Evolutionary conservation across 1,140 invertebrate genomes (phyloP).

Genomic region (Drosophila triauraria): DNA sequence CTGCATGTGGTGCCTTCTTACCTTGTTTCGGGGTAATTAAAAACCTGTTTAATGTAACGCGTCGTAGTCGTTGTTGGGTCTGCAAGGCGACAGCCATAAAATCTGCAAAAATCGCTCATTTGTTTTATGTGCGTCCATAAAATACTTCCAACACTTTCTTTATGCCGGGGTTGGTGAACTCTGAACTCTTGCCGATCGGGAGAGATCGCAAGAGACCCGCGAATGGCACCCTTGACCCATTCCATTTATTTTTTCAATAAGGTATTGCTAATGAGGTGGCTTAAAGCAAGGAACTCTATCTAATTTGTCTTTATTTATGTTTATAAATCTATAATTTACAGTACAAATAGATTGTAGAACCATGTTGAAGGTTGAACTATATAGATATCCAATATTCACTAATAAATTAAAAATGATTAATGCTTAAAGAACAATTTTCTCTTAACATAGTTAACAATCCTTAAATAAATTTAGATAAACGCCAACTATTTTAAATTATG

Average conservation of each 20-base stretch:
- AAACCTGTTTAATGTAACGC: conserved; percentile 74
- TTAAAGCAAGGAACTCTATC: background rate
- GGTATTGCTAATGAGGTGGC: conserved; percentile 13
- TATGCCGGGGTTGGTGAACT: conserved; percentile 66
- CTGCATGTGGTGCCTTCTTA: conserved; percentile 12
- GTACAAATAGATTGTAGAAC: background rate
- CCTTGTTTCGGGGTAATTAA: conserved; percentile 43
- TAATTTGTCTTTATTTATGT: background rate
- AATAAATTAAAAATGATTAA: background rate
- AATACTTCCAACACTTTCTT: conserved; percentile 74
- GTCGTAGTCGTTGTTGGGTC: conserved; percentile 9
- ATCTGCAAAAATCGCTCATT: conserved; percentile 54
- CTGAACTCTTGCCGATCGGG: conserved; percentile 47
- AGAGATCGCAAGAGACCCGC: conserved; percentile 4
- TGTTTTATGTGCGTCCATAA: conserved; percentile 42
- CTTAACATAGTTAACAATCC: background rate
- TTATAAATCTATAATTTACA: background rate
- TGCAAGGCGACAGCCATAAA: conserved; percentile 47
- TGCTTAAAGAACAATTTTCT: background rate
- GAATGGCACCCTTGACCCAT: conserved; percentile 33
- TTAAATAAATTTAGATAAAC: too few species aligned
- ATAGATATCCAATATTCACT: background rate
- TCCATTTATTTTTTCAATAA: conserved; percentile 6
- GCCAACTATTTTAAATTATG: too few species aligned
- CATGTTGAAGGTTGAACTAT: too few species aligned